Evolutionary conservation across 2,113 vertebrate species (phyloP).

Genomic region (Trematocara stigmaticum): DNA sequence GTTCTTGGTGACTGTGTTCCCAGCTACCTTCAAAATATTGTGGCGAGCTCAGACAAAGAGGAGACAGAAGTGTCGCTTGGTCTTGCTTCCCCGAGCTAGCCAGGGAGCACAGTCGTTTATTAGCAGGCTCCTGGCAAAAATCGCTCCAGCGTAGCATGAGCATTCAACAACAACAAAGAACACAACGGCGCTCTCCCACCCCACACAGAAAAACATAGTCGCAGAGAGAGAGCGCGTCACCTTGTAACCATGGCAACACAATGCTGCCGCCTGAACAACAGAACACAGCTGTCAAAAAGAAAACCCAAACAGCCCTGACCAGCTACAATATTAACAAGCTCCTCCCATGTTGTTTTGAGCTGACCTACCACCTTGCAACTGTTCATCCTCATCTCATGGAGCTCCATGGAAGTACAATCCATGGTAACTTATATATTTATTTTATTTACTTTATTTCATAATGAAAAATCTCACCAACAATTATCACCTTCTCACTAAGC

Average conservation of each 20-base stretch:
- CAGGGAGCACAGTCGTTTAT: neutral
- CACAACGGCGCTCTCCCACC: neutral
- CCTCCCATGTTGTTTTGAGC: neutral
- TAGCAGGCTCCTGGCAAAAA: neutral
- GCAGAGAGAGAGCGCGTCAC: neutral
- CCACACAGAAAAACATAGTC: neutral
- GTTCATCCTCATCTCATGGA: neutral
- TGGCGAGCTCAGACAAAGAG: neutral
- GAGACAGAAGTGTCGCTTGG: neutral
- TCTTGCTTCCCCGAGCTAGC: neutral
- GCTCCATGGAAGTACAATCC: neutral
- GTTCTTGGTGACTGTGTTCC: neutral
- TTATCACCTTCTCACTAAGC: neutral
- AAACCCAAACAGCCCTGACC: no score
- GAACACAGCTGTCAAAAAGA: neutral
- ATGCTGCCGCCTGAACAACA: neutral
- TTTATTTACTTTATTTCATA: neutral
- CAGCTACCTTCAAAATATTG: neutral
- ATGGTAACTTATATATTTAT: neutral
- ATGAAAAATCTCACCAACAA: neutral
- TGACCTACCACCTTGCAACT: neutral
- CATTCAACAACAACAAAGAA: neutral
- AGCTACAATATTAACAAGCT: neutral
- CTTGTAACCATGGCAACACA: neutral
- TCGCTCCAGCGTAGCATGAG: neutral